Conservation (phyloP, 2,888 invertebrate genomes). For the Octodonta nipae region DNA sequence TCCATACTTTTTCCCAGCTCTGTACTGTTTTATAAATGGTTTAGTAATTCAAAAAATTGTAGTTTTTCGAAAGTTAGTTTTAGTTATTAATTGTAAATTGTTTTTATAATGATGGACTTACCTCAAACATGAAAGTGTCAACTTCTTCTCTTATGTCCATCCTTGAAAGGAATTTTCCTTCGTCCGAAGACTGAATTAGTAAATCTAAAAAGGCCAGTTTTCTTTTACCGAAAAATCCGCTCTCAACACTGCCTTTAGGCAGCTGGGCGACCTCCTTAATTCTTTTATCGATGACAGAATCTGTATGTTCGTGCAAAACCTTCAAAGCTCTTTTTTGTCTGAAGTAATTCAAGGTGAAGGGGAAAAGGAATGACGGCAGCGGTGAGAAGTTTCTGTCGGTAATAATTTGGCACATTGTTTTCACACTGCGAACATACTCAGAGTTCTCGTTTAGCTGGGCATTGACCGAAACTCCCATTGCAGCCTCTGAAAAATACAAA, state of each 20-base stretch:
- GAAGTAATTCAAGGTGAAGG: slow-evolving; percentile 44
- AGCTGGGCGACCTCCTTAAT: slow-evolving; percentile 7
- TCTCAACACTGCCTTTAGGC: slow-evolving; percentile 5
- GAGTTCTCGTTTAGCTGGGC: slow-evolving; percentile 57
- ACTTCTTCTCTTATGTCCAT: slow-evolving; percentile 54
- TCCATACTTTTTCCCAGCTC: too few species aligned
- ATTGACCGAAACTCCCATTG: slow-evolving; percentile 65
- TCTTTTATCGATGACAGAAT: slow-evolving; percentile 37
- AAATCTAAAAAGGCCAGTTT: slow-evolving; percentile 56
- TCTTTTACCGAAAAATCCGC: slow-evolving; percentile 32
- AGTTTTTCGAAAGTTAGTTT: too few species aligned
- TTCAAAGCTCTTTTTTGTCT: slow-evolving; percentile 35
- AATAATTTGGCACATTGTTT: slow-evolving; percentile 35
- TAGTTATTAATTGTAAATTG: too few species aligned
- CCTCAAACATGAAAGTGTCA: slow-evolving; percentile 63
- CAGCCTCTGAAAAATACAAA: slow-evolving; percentile 53
- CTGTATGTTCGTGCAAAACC: slow-evolving; percentile 41
- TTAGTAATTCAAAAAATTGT: too few species aligned
- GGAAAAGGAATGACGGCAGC: slow-evolving; percentile 39
- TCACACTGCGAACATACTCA: slow-evolving; percentile 58
- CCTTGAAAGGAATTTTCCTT: slow-evolving; percentile 44
- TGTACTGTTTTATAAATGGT: too few species aligned
- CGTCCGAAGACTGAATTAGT: slow-evolving; percentile 41
- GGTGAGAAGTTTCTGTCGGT: slow-evolving; percentile 29
- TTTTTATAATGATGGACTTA: slow-evolving; percentile 20